Evolutionary conservation across 1,140 invertebrate species (phyloP), one percentile per base, ranked within the genome.

Genomic region (Oscheius sp.): DNA sequence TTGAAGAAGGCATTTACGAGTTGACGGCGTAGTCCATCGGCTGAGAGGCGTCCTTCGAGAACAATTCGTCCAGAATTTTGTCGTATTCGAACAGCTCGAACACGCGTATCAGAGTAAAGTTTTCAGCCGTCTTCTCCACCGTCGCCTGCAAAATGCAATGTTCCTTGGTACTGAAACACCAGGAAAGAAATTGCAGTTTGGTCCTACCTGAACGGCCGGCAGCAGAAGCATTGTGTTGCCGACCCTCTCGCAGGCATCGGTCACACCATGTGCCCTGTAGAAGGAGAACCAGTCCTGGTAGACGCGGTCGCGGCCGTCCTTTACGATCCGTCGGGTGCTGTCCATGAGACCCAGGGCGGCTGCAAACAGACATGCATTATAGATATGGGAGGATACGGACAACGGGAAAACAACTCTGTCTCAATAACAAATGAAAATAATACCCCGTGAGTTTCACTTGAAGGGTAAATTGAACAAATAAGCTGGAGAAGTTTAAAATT

Each of bases 61-160:
- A n/a, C n/a, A n/a, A n/a, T n/a, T 74, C 72, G 68, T 74, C 72
- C 42, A 74, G 18, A 34, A 74, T n/a, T 18, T 36, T 20, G 38
- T 74, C 72, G 49, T 74, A 74, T 23, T 74, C 69, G 46, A 74
- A 36, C 20, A 74, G 71, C 18, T 73, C 71, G 36, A 74, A 74
- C 32, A 74, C 42, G 18, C 72, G 42, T 7, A 74, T 55, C 42
- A 74, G 46, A 18, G 32, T 28, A 23, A 74, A 74, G 46, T 74
- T 74, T 38, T 58, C 69, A 10, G 42, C 46, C 2, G 70, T 36
- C 34, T 61, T 32, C 34, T 74, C 72, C 20, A 73, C 72, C 32
- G 68, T 73, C 13, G 45, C 29, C 72, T 74, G 52, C 3, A 74
- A 74, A 58, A 52, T 35, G 31, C 13, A 10, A 10, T n/a, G 7